Conservation (phyloP, 2,888 invertebrate genomes). For the Andrena praecox region DNA sequence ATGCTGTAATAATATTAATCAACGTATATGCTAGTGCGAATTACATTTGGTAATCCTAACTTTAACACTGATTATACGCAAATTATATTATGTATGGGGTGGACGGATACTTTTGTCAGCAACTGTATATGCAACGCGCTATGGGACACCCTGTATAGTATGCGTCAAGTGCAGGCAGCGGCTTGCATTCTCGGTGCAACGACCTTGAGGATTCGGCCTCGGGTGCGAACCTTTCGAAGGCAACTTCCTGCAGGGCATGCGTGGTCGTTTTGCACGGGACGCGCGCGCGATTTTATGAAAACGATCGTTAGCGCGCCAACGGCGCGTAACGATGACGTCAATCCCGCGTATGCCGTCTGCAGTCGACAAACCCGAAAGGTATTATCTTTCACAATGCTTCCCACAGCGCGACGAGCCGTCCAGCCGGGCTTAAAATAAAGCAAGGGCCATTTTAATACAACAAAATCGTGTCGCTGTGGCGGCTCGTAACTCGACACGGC, state of each 20-base stretch:
- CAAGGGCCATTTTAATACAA: background rate
- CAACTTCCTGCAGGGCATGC: constrained; percentile 46
- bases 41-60: no score
- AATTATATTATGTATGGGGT: no score
- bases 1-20: no score
- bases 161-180: constrained; percentile 45
- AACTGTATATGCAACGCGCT: background rate
- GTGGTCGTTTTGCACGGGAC: constrained; percentile 22
- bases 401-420: constrained; percentile 11
- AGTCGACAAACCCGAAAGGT: constrained; percentile 62
- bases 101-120: no score
- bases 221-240: constrained; percentile 48
- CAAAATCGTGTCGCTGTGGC: background rate
- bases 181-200: constrained; percentile 46
- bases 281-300: constrained; percentile 65
- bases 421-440: background rate
- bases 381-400: constrained; percentile 48
- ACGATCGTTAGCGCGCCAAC: constrained; percentile 66
- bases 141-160: background rate
- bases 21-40: no score
- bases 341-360: constrained; percentile 49
- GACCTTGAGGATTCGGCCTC: constrained; percentile 60
- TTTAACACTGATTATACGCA: no score
- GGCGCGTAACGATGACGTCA: constrained; percentile 69
- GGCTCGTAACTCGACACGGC: background rate